Percentiles rank a stretch among this genome's conserved stretches.
These are phyloP conservation scores for Notarius lentiginosus DNA, from an alignment of 2,113 vertebrate species.

Conservation along the genomic window DNA sequence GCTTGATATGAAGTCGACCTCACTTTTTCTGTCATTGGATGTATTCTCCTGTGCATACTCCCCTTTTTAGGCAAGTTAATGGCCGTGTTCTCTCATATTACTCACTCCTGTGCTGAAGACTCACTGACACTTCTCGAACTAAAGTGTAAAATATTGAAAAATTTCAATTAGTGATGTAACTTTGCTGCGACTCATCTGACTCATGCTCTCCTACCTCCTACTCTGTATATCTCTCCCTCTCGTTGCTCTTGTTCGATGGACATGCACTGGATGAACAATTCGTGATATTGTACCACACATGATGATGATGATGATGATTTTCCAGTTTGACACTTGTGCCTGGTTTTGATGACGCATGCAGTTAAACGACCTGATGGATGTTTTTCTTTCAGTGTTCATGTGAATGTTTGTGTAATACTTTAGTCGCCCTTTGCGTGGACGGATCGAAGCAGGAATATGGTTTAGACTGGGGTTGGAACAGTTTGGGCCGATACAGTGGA, in stretches of 20 bases:
- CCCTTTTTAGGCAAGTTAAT: conserved; percentile 38
- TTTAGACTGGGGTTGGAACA: neutral
- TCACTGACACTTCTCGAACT: conserved; percentile 37
- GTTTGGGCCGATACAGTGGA: neutral
- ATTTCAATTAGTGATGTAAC: conserved; percentile 36
- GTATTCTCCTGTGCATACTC: conserved; percentile 12
- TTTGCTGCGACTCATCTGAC: neutral
- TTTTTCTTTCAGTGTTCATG: neutral
- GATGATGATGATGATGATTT: neutral
- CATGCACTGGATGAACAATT: neutral
- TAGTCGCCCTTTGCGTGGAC: neutral
- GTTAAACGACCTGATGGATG: neutral
- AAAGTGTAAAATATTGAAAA: conserved; percentile 45
- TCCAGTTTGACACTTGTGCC: neutral
- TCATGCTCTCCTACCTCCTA: neutral
- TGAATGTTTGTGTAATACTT: neutral
- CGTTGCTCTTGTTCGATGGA: neutral
- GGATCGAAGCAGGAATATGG: neutral
- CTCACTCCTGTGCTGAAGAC: conserved; percentile 11
- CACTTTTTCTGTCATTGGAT: neutral
- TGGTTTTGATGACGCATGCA: neutral
- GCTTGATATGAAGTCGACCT: neutral
- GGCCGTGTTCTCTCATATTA: conserved; percentile 39
- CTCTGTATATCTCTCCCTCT: neutral
- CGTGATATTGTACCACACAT: neutral